A percentile compares a stretch with the other conserved stretches of the same genome.
Evolutionary conservation across 2,888 invertebrate species (phyloP).

Genomic region (Ecliptopera silaceata): DNA sequence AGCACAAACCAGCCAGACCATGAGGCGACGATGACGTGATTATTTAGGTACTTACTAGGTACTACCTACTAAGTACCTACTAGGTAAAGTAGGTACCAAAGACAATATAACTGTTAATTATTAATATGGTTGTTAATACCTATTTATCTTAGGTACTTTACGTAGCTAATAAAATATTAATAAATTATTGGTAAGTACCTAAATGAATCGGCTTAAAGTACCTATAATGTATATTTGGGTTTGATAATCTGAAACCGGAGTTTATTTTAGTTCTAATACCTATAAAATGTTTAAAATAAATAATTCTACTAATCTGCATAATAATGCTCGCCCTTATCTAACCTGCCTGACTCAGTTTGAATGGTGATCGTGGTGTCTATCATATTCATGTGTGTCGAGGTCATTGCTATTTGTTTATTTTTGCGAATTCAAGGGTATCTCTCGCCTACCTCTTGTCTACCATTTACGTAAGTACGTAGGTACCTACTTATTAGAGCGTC

Average conservation of each 20-base stretch:
- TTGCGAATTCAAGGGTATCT: constrained; percentile 73
- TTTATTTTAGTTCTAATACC: no score
- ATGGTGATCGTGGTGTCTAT: constrained; percentile 64
- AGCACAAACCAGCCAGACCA: constrained; percentile 51
- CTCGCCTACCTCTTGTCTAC: constrained; percentile 9
- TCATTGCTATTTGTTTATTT: constrained; percentile 76
- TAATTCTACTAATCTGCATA: constrained; percentile 52
- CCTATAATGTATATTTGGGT: no score
- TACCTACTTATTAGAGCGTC: background rate
- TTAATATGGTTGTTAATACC: no score
- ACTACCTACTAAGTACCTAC: no score
- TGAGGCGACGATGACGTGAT: constrained; percentile 12
- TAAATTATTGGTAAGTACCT: no score
- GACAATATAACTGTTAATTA: no score
- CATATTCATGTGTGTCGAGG: constrained; percentile 68
- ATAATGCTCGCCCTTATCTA: constrained; percentile 76
- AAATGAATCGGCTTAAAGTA: no score
- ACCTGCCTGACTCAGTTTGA: constrained; percentile 72
- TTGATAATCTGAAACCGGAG: no score
- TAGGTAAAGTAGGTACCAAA: no score
- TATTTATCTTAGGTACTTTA: no score
- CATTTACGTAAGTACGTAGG: background rate
- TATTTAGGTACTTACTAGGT: background rate
- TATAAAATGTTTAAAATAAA: constrained; percentile 40
- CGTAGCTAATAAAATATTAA: no score